phyloP scores from a whole-genome alignment of 2,797 vertebrate genomes.

The Potorous gilbertii region DNA sequence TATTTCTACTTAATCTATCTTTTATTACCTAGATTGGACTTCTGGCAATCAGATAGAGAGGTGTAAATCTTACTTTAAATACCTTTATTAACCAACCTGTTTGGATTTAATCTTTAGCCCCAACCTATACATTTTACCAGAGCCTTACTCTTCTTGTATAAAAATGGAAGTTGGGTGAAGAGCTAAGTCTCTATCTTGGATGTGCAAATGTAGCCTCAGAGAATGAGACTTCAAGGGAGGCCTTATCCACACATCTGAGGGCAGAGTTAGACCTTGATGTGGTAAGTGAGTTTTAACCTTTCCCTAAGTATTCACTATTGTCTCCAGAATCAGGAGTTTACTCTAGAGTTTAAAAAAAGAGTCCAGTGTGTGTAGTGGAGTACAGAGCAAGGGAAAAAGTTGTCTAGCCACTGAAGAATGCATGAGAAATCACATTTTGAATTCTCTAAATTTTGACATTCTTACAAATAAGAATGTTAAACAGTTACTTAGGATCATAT shows the following conservation, averaged over 20 bases:
- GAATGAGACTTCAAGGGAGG: not conserved
- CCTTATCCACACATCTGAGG: constrained; percentile 14
- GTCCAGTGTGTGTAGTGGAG: constrained; percentile 4
- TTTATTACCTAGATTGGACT: not conserved
- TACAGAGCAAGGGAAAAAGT: not conserved
- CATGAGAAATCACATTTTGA: constrained; percentile 8
- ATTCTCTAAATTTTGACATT: constrained; percentile 63
- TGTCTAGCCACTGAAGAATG: not conserved
- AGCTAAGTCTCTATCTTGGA: not conserved
- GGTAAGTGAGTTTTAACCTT: constrained; percentile 32
- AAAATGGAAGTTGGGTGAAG: not conserved
- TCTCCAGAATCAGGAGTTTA: constrained; percentile 27
- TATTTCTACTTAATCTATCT: not conserved
- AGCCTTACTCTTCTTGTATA: constrained; percentile 6
- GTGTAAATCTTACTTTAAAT: not conserved
- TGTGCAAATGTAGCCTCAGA: not conserved
- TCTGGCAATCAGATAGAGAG: not conserved
- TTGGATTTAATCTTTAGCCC: not conserved
- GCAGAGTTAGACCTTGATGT: constrained; percentile 26
- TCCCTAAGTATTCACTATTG: not conserved
- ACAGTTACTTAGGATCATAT: constrained; percentile 59
- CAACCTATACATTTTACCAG: not conserved
- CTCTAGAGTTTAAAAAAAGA: constrained; percentile 23
- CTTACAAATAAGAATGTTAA: constrained; percentile 72
- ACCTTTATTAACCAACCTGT: not conserved